These are phyloP conservation scores for Imbricaverruca yamaguchii DNA, from an alignment of 2,888 invertebrate genomes.

Conservation along the genomic window DNA sequence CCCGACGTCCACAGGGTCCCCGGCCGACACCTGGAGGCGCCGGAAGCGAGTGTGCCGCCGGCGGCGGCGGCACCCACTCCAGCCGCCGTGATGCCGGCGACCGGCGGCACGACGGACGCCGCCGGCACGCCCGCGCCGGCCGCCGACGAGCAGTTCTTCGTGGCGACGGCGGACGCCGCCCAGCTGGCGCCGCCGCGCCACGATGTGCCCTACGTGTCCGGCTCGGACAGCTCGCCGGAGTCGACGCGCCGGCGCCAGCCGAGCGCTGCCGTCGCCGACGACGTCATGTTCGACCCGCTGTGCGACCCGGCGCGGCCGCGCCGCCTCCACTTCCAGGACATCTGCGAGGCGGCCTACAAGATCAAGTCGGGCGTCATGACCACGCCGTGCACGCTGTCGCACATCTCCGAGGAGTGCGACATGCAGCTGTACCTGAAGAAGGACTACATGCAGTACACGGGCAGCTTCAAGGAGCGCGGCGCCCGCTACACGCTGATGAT, in stretches of 20 bases:
- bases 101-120: not conserved
- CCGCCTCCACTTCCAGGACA: conserved; percentile 51
- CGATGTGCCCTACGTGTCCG: conserved; percentile 19
- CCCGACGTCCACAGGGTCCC: no score
- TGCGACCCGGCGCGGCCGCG: conserved; percentile 61
- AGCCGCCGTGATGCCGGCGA: not conserved
- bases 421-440: conserved; percentile 90
- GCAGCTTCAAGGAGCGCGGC: conserved; percentile 80
- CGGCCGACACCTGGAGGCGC: no score
- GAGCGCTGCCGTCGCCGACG: conserved; percentile 15
- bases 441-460: conserved; percentile 89
- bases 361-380: conserved; percentile 72
- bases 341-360: conserved; percentile 80
- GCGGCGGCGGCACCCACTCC: not conserved
- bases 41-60: not conserved
- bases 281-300: conserved; percentile 42
- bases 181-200: not conserved
- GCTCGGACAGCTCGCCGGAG: conserved; percentile 22
- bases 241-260: conserved; percentile 21
- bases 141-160: not conserved
- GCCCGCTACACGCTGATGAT: conserved; percentile 76
- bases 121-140: not conserved
- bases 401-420: conserved; percentile 64
- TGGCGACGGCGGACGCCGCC: not conserved
- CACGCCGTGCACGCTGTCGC: conserved; percentile 70